These are phyloP conservation scores for Sorex maritimensis DNA, from an alignment of 2,797 vertebrate genomes.

Conservation along the genomic window DNA sequence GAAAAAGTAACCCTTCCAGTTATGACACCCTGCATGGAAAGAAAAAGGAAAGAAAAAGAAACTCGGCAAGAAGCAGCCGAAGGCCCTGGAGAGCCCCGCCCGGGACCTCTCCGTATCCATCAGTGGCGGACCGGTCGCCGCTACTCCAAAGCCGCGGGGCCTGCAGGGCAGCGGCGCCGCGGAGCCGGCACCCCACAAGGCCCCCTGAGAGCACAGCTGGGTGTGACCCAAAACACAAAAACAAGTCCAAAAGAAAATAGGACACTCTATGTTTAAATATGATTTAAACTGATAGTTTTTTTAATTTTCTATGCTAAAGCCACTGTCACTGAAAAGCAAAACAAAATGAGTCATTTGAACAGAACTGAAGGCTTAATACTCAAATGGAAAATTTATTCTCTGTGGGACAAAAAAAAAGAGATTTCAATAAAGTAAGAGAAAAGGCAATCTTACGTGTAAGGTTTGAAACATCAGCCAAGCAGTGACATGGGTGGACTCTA, in stretches of 20 bases:
- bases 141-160: no score
- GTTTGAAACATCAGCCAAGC: no score
- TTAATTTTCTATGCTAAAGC: conserved; percentile 22
- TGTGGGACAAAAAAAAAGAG: neutral
- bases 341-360: conserved; percentile 35
- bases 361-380: conserved; percentile 33
- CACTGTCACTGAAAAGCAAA: conserved; percentile 53
- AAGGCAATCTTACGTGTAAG: neutral
- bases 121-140: no score
- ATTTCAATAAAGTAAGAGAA: conserved; percentile 37
- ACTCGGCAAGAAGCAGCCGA: neutral
- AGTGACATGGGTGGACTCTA: conserved; percentile 35
- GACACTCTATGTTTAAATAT: no score
- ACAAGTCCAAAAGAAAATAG: no score
- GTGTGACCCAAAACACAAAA: no score
- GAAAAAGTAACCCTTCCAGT: conserved; percentile 3
- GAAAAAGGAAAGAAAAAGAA: neutral
- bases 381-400: conserved; percentile 35
- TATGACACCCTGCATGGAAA: neutral
- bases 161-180: no score
- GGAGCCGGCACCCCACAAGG: no score
- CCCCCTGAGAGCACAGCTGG: no score
- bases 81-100: neutral
- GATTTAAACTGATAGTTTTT: conserved; percentile 40
- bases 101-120: neutral